phyloP scores from a whole-genome alignment of 2,113 vertebrate genomes.

The Notothenia rossii region DNA sequence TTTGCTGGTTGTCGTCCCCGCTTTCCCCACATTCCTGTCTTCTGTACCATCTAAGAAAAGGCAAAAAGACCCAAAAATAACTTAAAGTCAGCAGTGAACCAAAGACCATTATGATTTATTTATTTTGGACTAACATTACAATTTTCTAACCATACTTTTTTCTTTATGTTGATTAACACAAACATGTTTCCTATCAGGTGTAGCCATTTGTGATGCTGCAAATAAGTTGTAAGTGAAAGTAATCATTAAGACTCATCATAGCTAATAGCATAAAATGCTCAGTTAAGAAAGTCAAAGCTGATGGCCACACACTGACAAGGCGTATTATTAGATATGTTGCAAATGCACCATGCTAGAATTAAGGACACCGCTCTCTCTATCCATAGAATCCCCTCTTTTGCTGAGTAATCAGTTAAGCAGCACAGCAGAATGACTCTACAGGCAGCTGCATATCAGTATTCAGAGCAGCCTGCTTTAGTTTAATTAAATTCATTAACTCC shows the following conservation, averaged over 20 bases:
- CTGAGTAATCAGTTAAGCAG: neutral
- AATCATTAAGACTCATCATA: neutral
- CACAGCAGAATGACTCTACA: neutral
- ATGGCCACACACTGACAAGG: neutral
- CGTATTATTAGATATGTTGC: neutral
- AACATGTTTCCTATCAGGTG: neutral
- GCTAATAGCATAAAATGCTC: neutral
- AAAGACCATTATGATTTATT: neutral
- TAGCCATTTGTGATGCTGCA: neutral
- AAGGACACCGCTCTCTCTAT: neutral
- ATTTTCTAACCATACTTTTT: neutral
- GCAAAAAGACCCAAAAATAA: too few species aligned
- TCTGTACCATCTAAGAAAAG: too few species aligned
- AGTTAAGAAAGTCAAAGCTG: neutral
- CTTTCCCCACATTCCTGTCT: too few species aligned
- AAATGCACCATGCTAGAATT: neutral
- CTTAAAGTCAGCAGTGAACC: neutral
- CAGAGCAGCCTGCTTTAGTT: constrained; percentile 8
- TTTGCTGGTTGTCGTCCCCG: too few species aligned
- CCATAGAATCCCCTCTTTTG: neutral
- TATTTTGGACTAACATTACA: too few species aligned
- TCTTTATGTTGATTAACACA: neutral
- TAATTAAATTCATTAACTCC: constrained; percentile 24
- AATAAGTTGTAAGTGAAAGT: neutral
- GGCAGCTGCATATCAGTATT: constrained; percentile 13